Evolutionary conservation across 92 coral and sea anemone species (phyloP).

Genomic region (Palythoa heliodiscus): DNA sequence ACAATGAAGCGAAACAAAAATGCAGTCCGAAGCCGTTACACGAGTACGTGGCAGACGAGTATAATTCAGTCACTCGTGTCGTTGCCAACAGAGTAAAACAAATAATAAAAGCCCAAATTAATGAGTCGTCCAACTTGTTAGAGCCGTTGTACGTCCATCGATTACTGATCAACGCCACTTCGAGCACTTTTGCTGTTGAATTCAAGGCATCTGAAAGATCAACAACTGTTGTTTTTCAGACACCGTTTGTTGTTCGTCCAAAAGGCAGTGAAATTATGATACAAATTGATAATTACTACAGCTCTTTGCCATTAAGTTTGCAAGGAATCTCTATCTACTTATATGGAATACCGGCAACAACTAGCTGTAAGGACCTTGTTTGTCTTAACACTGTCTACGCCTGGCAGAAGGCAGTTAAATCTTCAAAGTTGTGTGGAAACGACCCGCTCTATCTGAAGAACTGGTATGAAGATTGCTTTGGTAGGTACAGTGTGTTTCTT

Average conservation of each 20-base stretch:
- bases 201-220: background rate
- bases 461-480: constrained; percentile 31
- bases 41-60: constrained; percentile 5
- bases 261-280: constrained; percentile 15
- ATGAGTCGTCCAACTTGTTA: background rate
- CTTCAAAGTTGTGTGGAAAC: background rate
- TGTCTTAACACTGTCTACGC: constrained; percentile 10
- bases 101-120: constrained; percentile 9
- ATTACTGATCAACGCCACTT: background rate
- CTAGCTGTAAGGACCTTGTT: background rate
- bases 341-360: constrained; percentile 24
- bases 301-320: background rate
- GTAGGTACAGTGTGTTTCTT: constrained; percentile 2
- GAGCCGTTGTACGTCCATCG: background rate
- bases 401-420: constrained; percentile 22
- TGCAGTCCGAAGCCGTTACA: background rate
- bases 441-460: constrained; percentile 7
- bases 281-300: background rate
- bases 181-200: background rate
- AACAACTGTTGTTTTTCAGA: constrained; percentile 14
- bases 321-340: background rate
- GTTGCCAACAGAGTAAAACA: constrained; percentile 4
- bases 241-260: constrained; percentile 31
- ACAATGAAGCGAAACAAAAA: background rate
- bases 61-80: background rate